phyloP scores from a whole-genome alignment of 2,888 invertebrate species.

The Yponomeuta plumbellus region DNA sequence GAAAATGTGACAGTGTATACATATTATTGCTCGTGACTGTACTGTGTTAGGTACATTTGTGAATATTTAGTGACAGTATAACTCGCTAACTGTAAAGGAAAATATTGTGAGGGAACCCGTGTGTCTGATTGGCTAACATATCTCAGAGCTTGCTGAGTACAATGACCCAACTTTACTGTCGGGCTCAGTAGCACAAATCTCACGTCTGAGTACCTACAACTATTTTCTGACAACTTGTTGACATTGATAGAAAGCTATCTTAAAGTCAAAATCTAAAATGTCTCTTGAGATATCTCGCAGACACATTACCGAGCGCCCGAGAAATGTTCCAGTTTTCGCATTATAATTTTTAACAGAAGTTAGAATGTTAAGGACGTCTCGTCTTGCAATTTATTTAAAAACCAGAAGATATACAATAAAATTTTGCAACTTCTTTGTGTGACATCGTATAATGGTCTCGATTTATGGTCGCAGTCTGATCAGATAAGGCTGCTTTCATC shows the following conservation, averaged over 20 bases:
- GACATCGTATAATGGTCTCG: background rate
- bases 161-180: background rate
- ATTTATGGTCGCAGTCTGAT: background rate
- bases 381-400: conserved; percentile 3
- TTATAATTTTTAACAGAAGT: background rate
- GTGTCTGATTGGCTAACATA: no score
- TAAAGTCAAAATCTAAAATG: no score
- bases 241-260: background rate
- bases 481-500: background rate
- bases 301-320: no score
- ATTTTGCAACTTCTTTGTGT: background rate
- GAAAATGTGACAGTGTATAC: no score
- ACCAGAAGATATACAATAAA: background rate
- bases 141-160: background rate
- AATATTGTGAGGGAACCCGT: no score
- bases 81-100: no score
- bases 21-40: no score
- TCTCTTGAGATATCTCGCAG: no score
- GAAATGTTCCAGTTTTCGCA: no score
- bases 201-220: no score
- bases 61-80: no score
- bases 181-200: background rate
- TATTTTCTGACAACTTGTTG: background rate
- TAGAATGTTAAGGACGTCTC: background rate
- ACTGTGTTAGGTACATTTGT: no score